Conservation (phyloP, 1,140 invertebrate species). For the Phthorimaea operculella region DNA sequence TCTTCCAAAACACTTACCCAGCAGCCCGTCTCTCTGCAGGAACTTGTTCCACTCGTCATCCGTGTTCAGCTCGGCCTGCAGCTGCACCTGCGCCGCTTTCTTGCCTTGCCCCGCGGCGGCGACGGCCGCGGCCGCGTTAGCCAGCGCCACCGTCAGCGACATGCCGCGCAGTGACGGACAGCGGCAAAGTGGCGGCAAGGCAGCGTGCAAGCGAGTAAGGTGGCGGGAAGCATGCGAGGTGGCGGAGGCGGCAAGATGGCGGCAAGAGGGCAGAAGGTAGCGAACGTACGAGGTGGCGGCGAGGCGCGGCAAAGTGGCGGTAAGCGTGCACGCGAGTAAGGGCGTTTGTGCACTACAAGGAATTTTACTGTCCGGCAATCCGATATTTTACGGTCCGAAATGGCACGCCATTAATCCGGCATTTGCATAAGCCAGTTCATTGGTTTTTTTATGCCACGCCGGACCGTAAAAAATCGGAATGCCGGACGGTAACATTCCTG, state of each 20-base stretch:
- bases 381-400: too few species aligned
- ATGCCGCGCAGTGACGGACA: constrained; percentile 26
- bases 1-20: constrained; percentile 73
- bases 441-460: too few species aligned
- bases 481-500: too few species aligned
- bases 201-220: not conserved
- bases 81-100: constrained; percentile 78
- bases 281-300: not conserved
- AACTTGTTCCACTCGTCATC: constrained; percentile 91
- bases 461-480: too few species aligned
- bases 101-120: constrained; percentile 69
- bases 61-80: constrained; percentile 83
- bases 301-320: not conserved
- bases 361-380: too few species aligned
- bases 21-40: constrained; percentile 79
- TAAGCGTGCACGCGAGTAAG: constrained; percentile 3
- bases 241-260: not conserved
- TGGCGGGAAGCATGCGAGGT: not conserved
- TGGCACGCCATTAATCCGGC: too few species aligned
- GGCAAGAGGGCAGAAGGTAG: not conserved
- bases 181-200: constrained; percentile 2
- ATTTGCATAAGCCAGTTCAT: too few species aligned
- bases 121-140: constrained; percentile 43
- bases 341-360: not conserved
- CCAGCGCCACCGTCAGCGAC: constrained; percentile 50